Evolutionary conservation across 2,888 invertebrate genomes (phyloP).

Genomic region (Heliconius sara): DNA sequence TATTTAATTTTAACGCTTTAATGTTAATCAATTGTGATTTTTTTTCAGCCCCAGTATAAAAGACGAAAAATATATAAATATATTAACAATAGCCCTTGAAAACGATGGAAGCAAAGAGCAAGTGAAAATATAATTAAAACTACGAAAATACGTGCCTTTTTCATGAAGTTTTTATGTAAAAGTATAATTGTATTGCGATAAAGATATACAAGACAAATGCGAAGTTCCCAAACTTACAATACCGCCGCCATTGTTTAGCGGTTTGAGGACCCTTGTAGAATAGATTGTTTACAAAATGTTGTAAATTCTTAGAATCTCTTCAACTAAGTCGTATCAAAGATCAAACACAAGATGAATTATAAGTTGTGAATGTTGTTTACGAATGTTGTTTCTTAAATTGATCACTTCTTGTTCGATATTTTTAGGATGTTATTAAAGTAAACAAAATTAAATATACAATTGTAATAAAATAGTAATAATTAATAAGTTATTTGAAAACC

Average conservation of each 20-base stretch:
- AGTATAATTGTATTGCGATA: slow-evolving; percentile 32
- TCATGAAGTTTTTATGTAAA: slow-evolving; percentile 33
- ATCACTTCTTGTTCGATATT: slow-evolving; percentile 16
- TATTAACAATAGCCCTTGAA: slow-evolving; percentile 5
- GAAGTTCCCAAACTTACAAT: slow-evolving; percentile 36
- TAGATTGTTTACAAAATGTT: slow-evolving; percentile 39
- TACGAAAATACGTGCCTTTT: slow-evolving; percentile 22
- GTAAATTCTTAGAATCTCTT: slow-evolving; percentile 37
- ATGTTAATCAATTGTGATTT: neutral
- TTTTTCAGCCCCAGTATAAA: neutral
- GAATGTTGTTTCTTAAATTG: slow-evolving; percentile 16
- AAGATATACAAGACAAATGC: slow-evolving; percentile 35
- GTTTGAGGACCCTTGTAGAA: slow-evolving; percentile 36
- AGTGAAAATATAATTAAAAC: slow-evolving; percentile 30
- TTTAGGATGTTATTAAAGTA: neutral
- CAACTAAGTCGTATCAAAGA: slow-evolving; percentile 38
- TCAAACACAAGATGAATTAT: slow-evolving; percentile 35
- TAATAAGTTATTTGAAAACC: too few species aligned
- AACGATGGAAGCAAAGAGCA: neutral
- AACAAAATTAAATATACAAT: neutral
- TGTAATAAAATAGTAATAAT: too few species aligned
- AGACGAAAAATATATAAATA: slow-evolving; percentile 4
- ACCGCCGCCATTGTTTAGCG: slow-evolving; percentile 34
- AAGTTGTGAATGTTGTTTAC: slow-evolving; percentile 32
- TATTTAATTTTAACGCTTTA: neutral